Base-by-base conservation (phyloP, 2,888 invertebrate genomes). In the Agonopterix heracliana region DNA sequence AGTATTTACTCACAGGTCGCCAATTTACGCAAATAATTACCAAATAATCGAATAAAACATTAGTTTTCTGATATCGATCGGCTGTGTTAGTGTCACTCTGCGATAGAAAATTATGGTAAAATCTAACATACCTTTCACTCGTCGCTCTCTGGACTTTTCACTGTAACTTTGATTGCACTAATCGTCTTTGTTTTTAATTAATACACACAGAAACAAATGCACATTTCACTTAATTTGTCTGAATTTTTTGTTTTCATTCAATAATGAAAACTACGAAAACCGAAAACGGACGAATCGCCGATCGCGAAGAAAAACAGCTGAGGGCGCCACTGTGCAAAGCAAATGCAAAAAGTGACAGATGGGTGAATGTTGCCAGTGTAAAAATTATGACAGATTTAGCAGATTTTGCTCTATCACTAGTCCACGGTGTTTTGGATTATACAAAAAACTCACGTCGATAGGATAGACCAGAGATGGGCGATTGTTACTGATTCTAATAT, bases 1-100 rank as follows among this genome's bases (percentile, higher is more conserved):
- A 60, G 53, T 13, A 49, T 34, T 53, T 36, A 34, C 11, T 9
- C 44, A 45, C n/a, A 46, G 41, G 48, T 57, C 48, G 26, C 45
- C 44, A 56, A 49, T 54, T 50, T 43, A 48, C 54, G 52, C 50
- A 52, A 60, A 62, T 63, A 52, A 47, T 50, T 48, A 59, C 57
- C 49, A 54, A 69, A 62, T 58, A 50, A 54, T 47, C 51, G 51
- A 65, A 61, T 66, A 68, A 64, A 71, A 71, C 59, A 64, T 58
- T 68, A 62, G 64, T 77, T 75, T 77, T 78, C 57, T 76, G 74
- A 61, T 84, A 86, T 86, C 81, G 86, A 86, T 86, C 83, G 81
- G 68, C 64, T 74, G 66, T 54, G 59, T 71, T 72, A 65, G 64
- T 69, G 62, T 64, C 63, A 62, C 54, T 56, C 57, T 55, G 50